Evolutionary conservation across 2,113 vertebrate genomes (phyloP).

Genomic region (Etheostoma spectabile): DNA sequence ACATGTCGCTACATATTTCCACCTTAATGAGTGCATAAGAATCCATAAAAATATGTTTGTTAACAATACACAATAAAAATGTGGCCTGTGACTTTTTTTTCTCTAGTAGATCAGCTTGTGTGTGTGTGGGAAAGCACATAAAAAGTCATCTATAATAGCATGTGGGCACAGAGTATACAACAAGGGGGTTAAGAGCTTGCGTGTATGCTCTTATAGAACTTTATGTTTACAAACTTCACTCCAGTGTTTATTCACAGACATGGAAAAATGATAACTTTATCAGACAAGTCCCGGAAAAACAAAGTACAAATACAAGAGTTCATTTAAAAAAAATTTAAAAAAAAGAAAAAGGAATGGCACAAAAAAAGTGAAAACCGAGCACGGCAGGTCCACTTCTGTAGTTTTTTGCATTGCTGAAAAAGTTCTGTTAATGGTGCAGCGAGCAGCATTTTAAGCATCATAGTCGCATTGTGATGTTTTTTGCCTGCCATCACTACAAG

Average conservation of each 20-base stretch:
- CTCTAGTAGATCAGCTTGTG: neutral
- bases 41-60: conserved; percentile 93
- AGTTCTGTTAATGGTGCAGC: neutral
- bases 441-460: conserved; percentile 21
- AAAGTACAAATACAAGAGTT: neutral
- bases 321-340: neutral
- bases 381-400: conserved; percentile 16
- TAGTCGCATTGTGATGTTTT: neutral
- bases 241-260: conserved; percentile 48
- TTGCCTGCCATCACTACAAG: neutral
- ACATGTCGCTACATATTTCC: conserved; percentile 34
- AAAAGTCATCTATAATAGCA: conserved; percentile 17
- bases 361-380: neutral
- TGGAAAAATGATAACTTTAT: neutral
- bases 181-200: conserved; percentile 4
- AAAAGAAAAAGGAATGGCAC: neutral
- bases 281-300: conserved; percentile 1
- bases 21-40: conserved; percentile 80
- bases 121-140: conserved; percentile 28
- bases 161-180: neutral
- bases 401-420: conserved; percentile 29
- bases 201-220: conserved; percentile 24
- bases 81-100: neutral
- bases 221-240: conserved; percentile 25
- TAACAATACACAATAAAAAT: conserved; percentile 89